A percentile compares a stretch with the other conserved stretches of the same genome.
Conservation (phyloP, 2,888 invertebrate species). For the Ganaspis brasiliensis region DNA sequence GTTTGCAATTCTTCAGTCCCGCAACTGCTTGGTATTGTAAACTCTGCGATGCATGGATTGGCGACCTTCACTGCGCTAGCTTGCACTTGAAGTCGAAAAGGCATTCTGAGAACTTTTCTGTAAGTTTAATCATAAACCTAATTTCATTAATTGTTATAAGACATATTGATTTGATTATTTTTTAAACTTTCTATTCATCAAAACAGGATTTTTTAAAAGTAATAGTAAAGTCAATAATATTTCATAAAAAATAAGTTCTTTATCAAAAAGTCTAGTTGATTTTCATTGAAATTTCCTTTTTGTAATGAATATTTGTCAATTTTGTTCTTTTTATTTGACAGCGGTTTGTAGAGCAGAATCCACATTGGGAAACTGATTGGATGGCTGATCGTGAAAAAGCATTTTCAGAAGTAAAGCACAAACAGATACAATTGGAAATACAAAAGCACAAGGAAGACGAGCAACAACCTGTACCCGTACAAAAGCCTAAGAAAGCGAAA, state of each 20-base stretch:
- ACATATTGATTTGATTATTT: no score
- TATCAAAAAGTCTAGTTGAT: no score
- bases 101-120: conserved; percentile 91
- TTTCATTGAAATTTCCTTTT: background rate
- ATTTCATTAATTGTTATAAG: background rate
- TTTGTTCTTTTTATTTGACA: conserved; percentile 75
- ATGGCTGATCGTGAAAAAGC: conserved; percentile 90
- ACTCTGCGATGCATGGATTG: conserved; percentile 93
- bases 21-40: conserved; percentile 95
- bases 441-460: conserved; percentile 84
- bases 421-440: conserved; percentile 78
- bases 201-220: no score
- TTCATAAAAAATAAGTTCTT: no score
- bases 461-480: conserved; percentile 67
- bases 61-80: conserved; percentile 93
- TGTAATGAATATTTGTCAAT: background rate
- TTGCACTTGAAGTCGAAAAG: conserved; percentile 90
- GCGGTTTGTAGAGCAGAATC: conserved; percentile 92
- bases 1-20: conserved; percentile 93
- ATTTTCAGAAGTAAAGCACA: conserved; percentile 78
- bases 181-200: background rate
- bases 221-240: no score
- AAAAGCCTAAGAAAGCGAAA: conserved; percentile 83
- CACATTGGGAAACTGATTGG: conserved; percentile 94
- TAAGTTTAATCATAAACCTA: conserved; percentile 81